Evolutionary conservation across 1,140 invertebrate species (phyloP), one percentile per base, ranked within the genome.

Genomic region (Drosophila trapezifrons): DNA sequence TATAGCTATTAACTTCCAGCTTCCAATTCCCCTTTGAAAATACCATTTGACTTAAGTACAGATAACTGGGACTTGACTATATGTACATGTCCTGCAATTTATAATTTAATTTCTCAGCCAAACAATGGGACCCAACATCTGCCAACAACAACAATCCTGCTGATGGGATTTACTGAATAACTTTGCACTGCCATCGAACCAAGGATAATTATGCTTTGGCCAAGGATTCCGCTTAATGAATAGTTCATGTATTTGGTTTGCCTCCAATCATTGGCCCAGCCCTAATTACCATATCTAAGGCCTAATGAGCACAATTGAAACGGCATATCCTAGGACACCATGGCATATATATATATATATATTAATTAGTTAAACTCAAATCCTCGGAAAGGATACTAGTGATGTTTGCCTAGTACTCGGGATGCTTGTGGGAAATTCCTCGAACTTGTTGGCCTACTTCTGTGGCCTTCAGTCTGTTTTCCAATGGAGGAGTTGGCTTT

Each of bases 231-330:
- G 37, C 42, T 38, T 63, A 71, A 71, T 45, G 20, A 60, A 42
- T 67, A 13, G 37, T 52, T 32, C 46, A 38, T 17, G 55, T 57
- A 58, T 27, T 42, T 42, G 35, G 42, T 12, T 42, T 38, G n/a
- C 35, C n/a, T 38, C 18, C 18, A 38, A 56, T 37, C 20, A 49
- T 38, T 49, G 52, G 17, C 10, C 17, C 27, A 17, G 35, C 10
- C 35, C 43, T 40, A 58, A 58, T 71, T 71, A 71, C 43, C 69
- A 71, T 71, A 71, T 49, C 51, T 29, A 42, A 22, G 18, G 38
- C 37, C 56, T 77, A 77, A 77, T 78, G 75, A 78, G 75, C 64
- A 63, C 43, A 77, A 77, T 60, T 69, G 57, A 76, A 76, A 76
- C 35, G 56, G 20, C 64, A 62, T 40, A 46, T 54, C 37, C 13